Conservation (phyloP, 1,140 invertebrate species). For the Drosophila ananassae region DNA sequence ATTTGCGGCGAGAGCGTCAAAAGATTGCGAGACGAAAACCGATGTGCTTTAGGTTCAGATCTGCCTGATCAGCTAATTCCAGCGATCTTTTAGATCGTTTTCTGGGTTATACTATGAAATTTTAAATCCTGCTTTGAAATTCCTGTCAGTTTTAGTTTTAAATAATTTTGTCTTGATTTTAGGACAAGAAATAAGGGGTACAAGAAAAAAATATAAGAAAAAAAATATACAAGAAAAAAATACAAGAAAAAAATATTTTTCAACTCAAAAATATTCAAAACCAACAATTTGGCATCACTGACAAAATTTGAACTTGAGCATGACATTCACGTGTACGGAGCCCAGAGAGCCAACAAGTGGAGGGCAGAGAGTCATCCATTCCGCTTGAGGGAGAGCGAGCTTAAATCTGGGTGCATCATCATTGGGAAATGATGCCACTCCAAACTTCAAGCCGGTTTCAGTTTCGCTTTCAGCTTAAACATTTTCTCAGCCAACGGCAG, state of each 20-base stretch:
- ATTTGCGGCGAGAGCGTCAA: conserved; percentile 23
- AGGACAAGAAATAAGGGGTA: too few relatives aligned
- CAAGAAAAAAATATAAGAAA: too few relatives aligned
- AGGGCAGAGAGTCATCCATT: not conserved
- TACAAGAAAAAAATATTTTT: not conserved
- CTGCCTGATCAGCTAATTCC: conserved; percentile 10
- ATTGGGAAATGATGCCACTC: conserved; percentile 65
- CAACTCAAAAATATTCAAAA: not conserved
- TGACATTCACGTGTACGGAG: conserved; percentile 62
- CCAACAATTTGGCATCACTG: conserved; percentile 7
- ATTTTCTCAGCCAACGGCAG: conserved; percentile 36
- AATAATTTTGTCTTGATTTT: not conserved
- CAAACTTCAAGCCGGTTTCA: conserved; percentile 69
- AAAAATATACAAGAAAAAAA: too few relatives aligned
- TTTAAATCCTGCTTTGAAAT: too few relatives aligned
- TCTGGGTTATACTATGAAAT: not conserved
- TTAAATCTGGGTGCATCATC: conserved; percentile 49
- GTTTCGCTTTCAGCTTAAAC: conserved; percentile 42
- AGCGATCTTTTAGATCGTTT: not conserved
- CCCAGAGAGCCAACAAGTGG: not conserved
- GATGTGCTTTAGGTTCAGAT: conserved; percentile 16
- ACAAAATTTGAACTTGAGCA: conserved; percentile 61
- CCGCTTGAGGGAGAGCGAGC: conserved; percentile 5
- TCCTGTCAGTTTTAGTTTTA: too few relatives aligned
- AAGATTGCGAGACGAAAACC: conserved; percentile 28